These are phyloP conservation scores for Leucozona laternaria DNA, from an alignment of 2,888 invertebrate genomes.

Conservation along the genomic window DNA sequence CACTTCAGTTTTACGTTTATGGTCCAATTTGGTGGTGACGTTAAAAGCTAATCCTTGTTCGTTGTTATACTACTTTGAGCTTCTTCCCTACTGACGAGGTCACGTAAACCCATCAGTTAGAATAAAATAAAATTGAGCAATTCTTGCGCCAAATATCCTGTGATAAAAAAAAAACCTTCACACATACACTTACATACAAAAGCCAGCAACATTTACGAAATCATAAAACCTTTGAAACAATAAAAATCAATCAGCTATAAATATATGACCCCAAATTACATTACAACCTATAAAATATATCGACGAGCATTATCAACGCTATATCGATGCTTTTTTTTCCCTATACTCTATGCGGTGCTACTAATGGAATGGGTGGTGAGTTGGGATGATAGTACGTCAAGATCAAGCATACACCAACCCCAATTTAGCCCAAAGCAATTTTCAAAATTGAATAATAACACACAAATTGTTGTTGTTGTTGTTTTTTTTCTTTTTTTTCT, in stretches of 20 bases:
- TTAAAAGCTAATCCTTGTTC: slow-evolving; percentile 37
- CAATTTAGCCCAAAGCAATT: slow-evolving; percentile 68
- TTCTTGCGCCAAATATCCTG: slow-evolving; percentile 45
- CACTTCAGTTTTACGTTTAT: slow-evolving; percentile 66
- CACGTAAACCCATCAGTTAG: slow-evolving; percentile 56
- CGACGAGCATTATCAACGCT: slow-evolving; percentile 68
- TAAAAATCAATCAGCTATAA: slow-evolving; percentile 80
- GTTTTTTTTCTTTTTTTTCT: slow-evolving; percentile 5
- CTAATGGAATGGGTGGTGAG: slow-evolving; percentile 60
- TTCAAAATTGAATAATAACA: slow-evolving; percentile 76
- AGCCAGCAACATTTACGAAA: slow-evolving; percentile 65
- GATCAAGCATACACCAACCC: slow-evolving; percentile 29
- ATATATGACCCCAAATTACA: slow-evolving; percentile 77
- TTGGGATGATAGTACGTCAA: slow-evolving; percentile 40
- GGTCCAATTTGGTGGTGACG: slow-evolving; percentile 52
- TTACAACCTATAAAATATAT: slow-evolving; percentile 64
- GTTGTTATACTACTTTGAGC: slow-evolving; percentile 11
- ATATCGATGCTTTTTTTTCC: slow-evolving; percentile 35
- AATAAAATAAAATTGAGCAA: slow-evolving; percentile 71
- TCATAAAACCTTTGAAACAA: slow-evolving; percentile 71
- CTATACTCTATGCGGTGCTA: slow-evolving; percentile 36
- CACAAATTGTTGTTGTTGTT: slow-evolving; percentile 72
- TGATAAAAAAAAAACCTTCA: background rate
- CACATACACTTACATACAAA: background rate
- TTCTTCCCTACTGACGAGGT: slow-evolving; percentile 46